Percentiles rank a stretch among this genome's conserved stretches.
These are phyloP conservation scores for Molorchus minor DNA, from an alignment of 2,888 invertebrate genomes.

Conservation along the genomic window DNA sequence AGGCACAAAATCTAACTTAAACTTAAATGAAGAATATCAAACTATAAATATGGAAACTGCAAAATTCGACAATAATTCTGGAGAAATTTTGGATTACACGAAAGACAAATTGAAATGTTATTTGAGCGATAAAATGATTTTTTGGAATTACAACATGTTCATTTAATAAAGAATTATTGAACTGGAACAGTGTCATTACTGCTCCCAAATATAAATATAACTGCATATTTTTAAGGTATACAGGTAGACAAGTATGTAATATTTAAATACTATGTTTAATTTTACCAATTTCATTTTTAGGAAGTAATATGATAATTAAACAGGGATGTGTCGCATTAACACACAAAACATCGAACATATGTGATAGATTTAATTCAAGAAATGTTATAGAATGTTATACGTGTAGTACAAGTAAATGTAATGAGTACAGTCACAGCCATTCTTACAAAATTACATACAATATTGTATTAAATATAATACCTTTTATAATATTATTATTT, in stretches of 20 bases:
- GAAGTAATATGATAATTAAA: neutral
- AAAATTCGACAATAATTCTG: too few relatives aligned
- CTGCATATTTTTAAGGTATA: slow-evolving; percentile 8
- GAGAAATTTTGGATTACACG: neutral
- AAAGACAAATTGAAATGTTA: slow-evolving; percentile 4
- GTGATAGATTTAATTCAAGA: neutral
- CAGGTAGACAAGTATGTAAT: neutral
- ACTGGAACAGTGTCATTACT: neutral
- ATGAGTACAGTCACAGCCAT: neutral
- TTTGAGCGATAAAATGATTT: neutral
- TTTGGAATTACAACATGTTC: neutral
- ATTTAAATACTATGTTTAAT: neutral
- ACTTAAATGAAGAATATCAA: neutral
- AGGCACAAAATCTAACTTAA: neutral
- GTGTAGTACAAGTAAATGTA: slow-evolving; percentile 4
- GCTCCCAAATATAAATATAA: neutral
- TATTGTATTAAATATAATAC: too few relatives aligned
- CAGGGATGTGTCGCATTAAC: slow-evolving; percentile 1
- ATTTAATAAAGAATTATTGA: neutral
- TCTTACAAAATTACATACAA: too few relatives aligned
- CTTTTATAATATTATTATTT: too few relatives aligned
- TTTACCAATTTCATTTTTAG: neutral
- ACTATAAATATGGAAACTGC: neutral
- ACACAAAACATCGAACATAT: neutral
- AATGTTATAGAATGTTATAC: neutral